Conservation (phyloP, 2,888 invertebrate genomes). For the Trissolcus japonicus region DNA sequence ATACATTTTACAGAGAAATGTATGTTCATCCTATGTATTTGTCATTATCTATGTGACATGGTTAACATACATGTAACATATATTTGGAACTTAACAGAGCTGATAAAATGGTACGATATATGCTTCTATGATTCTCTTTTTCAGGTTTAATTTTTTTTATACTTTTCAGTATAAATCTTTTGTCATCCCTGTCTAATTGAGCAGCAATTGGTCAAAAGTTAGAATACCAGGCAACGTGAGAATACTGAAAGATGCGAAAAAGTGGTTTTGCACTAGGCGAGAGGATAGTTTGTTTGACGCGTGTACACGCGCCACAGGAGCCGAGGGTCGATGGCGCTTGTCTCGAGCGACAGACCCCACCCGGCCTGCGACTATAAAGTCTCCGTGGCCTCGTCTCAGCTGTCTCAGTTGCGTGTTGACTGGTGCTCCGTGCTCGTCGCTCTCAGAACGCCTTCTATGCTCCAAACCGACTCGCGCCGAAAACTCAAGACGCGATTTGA, state of each 20-base stretch:
- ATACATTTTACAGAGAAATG: too few relatives aligned
- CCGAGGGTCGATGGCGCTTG: conserved; percentile 41
- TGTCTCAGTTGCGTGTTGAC: conserved; percentile 34
- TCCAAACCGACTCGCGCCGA: not conserved
- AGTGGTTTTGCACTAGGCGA: not conserved
- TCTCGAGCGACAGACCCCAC: conserved; percentile 35
- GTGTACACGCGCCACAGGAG: conserved; percentile 14
- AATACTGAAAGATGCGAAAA: not conserved
- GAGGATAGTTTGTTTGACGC: conserved; percentile 6
- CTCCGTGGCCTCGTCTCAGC: conserved; percentile 30
- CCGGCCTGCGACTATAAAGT: conserved; percentile 25
- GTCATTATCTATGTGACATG: too few relatives aligned
- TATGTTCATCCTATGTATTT: too few relatives aligned
- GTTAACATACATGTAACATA: too few relatives aligned
- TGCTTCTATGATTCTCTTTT: not conserved
- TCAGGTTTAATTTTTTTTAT: not conserved
- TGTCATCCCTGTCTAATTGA: not conserved
- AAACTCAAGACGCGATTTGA: too few relatives aligned
- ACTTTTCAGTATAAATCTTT: not conserved
- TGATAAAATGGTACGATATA: too few relatives aligned
- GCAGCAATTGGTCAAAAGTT: not conserved
- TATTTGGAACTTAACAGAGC: too few relatives aligned
- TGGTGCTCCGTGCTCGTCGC: conserved; percentile 3
- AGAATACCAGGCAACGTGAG: not conserved
- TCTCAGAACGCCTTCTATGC: not conserved